phyloP scores from a whole-genome alignment of 2,113 vertebrate species.

The Sclerurus mexicanus region DNA sequence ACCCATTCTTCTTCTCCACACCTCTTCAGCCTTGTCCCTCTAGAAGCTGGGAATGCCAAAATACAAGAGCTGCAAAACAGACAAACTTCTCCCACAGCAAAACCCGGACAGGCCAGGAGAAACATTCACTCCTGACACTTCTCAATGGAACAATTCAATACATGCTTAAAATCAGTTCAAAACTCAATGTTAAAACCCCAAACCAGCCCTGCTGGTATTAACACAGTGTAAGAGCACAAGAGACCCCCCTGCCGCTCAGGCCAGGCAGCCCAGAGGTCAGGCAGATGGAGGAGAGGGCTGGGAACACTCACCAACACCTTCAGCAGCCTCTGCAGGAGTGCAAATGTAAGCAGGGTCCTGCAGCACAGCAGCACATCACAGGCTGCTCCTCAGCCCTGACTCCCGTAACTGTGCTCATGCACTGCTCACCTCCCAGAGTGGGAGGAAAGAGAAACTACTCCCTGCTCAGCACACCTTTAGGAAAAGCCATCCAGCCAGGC shows the following conservation, averaged over 20 bases:
- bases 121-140: background rate
- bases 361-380: background rate
- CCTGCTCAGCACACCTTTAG: background rate
- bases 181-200: background rate
- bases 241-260: background rate
- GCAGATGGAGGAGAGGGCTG: background rate
- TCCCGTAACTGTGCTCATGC: rapidly evolving
- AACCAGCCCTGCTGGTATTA: background rate
- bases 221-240: background rate
- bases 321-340: background rate
- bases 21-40: background rate
- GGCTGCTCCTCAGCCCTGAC: background rate
- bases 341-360: rapidly evolving
- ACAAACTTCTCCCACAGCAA: background rate
- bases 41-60: background rate
- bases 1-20: background rate
- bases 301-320: background rate
- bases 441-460: background rate
- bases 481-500: background rate
- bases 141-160: background rate
- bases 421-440: rapidly evolving
- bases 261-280: background rate
- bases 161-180: background rate
- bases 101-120: background rate
- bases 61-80: background rate